Evolutionary conservation across 2,797 vertebrate genomes (phyloP).

Genomic region (Halcyon smyrnensis): DNA sequence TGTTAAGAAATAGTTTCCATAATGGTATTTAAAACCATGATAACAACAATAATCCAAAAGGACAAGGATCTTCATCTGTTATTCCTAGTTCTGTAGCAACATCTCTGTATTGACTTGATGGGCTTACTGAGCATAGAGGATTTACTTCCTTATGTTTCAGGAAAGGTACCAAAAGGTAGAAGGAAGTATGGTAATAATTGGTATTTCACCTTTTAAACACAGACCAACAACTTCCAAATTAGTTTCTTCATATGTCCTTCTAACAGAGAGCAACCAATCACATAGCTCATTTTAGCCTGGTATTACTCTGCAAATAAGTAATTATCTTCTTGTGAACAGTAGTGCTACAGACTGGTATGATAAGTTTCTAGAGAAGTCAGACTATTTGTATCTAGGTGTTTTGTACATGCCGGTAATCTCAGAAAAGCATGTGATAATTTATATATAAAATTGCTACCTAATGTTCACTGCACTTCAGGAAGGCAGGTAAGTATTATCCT

Average conservation of each 20-base stretch:
- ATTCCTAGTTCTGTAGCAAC: neutral
- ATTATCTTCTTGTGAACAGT: fast-evolving
- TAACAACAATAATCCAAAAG: neutral
- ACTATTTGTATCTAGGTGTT: neutral
- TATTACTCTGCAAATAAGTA: neutral
- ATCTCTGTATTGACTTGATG: neutral
- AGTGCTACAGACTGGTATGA: neutral
- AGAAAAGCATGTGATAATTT: neutral
- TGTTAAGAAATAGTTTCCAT: neutral
- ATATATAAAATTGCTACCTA: neutral
- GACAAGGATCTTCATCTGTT: neutral
- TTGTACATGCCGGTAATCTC: neutral
- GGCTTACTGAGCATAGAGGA: neutral
- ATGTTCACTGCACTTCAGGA: neutral
- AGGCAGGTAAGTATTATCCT: neutral
- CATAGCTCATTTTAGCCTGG: neutral
- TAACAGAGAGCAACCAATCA: neutral
- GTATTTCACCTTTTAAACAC: neutral
- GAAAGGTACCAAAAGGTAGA: neutral
- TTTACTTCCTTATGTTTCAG: neutral
- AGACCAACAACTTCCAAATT: neutral
- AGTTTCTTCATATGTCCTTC: neutral
- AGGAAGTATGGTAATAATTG: neutral
- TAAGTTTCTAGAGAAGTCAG: neutral
- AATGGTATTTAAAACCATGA: neutral